Evolutionary conservation across 2,888 invertebrate genomes (phyloP).

Genomic region (Euzetes globulus): DNA sequence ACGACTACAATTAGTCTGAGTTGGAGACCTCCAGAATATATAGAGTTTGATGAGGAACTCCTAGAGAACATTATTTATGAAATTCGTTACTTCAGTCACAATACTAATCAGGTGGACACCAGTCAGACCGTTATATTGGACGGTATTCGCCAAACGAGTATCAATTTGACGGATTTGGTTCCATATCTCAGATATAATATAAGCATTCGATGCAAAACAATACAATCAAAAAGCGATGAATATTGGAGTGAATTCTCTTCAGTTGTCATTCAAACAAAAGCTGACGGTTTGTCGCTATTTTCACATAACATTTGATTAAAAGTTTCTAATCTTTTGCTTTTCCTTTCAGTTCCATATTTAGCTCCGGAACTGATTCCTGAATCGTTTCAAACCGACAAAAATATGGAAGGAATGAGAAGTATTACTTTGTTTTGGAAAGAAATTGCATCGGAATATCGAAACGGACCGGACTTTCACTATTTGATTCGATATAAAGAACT

Average conservation of each 20-base stretch:
- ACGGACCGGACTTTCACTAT: constrained; percentile 18
- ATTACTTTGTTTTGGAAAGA: constrained; percentile 38
- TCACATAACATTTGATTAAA: background rate
- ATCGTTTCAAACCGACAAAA: constrained; percentile 37
- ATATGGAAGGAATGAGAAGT: constrained; percentile 34
- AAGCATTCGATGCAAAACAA: constrained; percentile 37
- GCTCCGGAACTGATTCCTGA: constrained; percentile 36
- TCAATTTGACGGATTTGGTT: constrained; percentile 4
- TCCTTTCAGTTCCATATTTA: constrained; percentile 37
- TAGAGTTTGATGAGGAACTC: background rate
- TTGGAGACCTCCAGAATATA: constrained; percentile 22
- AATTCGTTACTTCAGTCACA: background rate
- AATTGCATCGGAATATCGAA: background rate
- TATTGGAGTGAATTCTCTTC: constrained; percentile 38
- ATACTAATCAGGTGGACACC: background rate
- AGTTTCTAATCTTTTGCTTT: background rate
- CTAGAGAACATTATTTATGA: constrained; percentile 15
- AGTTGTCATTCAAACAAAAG: constrained; percentile 27
- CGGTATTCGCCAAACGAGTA: background rate
- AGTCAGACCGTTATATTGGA: constrained; percentile 9
- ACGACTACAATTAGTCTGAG: background rate
- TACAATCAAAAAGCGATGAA: constrained; percentile 32
- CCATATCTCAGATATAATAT: constrained; percentile 36
- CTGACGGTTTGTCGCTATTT: constrained; percentile 37
- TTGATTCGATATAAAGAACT: background rate